Base-by-base conservation (phyloP, 2,888 invertebrate genomes). In the Alloplasta piceator region DNA sequence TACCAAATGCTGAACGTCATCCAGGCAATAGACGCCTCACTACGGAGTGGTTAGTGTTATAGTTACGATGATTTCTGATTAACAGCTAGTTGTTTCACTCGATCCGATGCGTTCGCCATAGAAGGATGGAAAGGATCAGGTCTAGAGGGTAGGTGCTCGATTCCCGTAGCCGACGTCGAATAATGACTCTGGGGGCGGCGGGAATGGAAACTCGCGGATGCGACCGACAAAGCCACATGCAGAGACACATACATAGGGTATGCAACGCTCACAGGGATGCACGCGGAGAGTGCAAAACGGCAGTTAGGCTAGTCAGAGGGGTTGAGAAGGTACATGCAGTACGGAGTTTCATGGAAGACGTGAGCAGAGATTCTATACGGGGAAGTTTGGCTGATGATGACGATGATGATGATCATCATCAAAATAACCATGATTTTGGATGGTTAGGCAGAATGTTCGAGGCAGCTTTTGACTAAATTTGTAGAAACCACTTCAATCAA, bases 21-120 rank as follows among this genome's bases (percentile, higher is more conserved):
- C 4, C 48, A 12, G 48, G 48, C n/a, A 26, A 26, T 26, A n/a
- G n/a, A n/a, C n/a, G n/a, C n/a, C n/a, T 26, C 26, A 26, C 26
- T 3, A 3, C 26, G 3, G 26, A 3, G 26, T 26, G 26, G 26
- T 26, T 26, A 26, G 26, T 26, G 26, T 26, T 26, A 46, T 70
- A 43, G 67, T 60, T 71, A 86, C 88, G 90, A 92, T 91, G 92
- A 92, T 91, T 92, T 91, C 91, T 91, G 91, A 91, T 92, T 91
- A 91, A 91, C 91, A 89, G 89, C 86, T 89, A 91, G 91, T 91
- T 91, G 91, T 92, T 91, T 91, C 88, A 84, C 76, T 72, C 78
- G 78, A 72, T 67, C 55, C 55, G 50, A 63, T 41, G 63, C 43
- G 55, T 56, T 64, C 58, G 63, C 58, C 74, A 66, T 41, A 38